Percentiles rank a stretch among this genome's conserved stretches.
phyloP scores from a whole-genome alignment of 2,113 vertebrate genomes.

The Mohoua ochrocephala region DNA sequence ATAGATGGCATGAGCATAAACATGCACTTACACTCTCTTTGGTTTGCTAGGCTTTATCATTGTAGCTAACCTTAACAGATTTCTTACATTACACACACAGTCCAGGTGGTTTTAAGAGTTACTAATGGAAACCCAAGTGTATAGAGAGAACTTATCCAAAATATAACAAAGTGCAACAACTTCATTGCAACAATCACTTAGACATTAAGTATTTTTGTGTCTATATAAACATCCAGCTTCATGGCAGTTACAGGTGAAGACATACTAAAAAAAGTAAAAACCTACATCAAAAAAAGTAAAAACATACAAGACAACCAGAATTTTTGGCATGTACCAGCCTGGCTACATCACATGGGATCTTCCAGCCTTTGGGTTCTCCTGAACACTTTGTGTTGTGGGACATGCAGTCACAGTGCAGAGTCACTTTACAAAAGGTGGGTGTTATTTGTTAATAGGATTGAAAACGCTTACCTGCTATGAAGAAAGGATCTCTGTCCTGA shows the following conservation, averaged over 20 bases:
- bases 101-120: not conserved
- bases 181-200: not conserved
- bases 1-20: not conserved
- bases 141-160: not conserved
- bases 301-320: not conserved
- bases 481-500: slow-evolving; percentile 91
- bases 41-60: not conserved
- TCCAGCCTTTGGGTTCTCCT: not conserved
- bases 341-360: not conserved
- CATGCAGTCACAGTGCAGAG: not conserved
- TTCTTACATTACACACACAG: not conserved
- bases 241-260: not conserved
- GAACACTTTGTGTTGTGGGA: not conserved
- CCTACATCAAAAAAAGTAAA: not conserved
- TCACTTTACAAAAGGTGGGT: not conserved
- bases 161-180: not conserved
- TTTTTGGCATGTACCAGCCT: not conserved
- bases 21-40: not conserved
- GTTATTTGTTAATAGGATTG: not conserved
- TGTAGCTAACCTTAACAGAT: not conserved
- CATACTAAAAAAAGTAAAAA: not conserved
- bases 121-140: not conserved
- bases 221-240: not conserved
- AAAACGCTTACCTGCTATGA: slow-evolving; percentile 80
- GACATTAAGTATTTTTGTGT: not conserved